Percentiles rank a stretch among this genome's conserved stretches.
These are phyloP conservation scores for Tachuris rubrigastra DNA, from an alignment of 2,113 vertebrate species.

Conservation along the genomic window DNA sequence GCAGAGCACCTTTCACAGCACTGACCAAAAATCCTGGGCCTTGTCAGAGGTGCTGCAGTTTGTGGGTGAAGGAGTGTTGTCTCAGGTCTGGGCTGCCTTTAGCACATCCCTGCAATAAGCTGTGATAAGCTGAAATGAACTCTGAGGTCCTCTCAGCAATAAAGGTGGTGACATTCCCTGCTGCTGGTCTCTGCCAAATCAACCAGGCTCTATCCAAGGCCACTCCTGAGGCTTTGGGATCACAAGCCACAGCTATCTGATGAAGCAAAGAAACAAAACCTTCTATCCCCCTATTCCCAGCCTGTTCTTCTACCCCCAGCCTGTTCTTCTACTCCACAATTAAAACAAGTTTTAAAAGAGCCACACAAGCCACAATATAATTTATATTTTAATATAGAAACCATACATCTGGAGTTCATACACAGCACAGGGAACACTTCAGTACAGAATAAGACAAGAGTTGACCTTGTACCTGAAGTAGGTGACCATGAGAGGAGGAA, in stretches of 20 bases:
- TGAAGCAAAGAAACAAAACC: background rate
- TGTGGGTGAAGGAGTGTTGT: too few species aligned
- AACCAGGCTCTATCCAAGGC: too few species aligned
- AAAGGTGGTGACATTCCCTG: too few species aligned
- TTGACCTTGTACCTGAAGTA: conserved; percentile 10
- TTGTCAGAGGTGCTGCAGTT: too few species aligned
- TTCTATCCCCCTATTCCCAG: background rate
- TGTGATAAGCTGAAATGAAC: too few species aligned
- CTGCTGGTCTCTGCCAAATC: too few species aligned
- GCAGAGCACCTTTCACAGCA: too few species aligned
- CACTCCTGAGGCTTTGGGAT: background rate
- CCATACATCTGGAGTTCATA: conserved; percentile 30
- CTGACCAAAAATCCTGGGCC: too few species aligned
- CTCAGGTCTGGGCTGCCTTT: too few species aligned
- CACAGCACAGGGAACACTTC: conserved; percentile 61
- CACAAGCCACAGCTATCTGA: background rate
- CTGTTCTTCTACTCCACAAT: background rate
- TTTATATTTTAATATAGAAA: conserved; percentile 70
- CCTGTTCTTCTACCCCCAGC: background rate
- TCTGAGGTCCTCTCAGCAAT: too few species aligned
- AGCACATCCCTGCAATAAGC: too few species aligned
- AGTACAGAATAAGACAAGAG: conserved; percentile 22
- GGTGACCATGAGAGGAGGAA: background rate
- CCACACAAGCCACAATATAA: background rate
- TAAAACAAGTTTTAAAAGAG: background rate